Base-by-base conservation (phyloP, 2,797 vertebrate genomes). In the Protosalanx chinensis region DNA sequence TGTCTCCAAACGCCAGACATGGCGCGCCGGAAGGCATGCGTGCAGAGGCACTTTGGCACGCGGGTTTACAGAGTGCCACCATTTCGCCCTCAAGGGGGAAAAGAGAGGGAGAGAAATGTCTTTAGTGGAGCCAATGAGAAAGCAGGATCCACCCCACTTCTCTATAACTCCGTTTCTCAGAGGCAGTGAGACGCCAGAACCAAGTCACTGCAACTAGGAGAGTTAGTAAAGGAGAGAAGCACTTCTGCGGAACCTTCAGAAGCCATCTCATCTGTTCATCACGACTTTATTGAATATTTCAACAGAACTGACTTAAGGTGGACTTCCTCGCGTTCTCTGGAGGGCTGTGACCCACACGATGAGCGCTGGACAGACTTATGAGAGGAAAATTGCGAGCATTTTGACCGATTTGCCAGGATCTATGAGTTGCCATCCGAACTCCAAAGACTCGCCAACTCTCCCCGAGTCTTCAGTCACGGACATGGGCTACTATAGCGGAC, bases 401-500 rank as follows among this genome's bases (percentile, higher is more conserved):
- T 91, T 98, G 84, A 95, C 95, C 64, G 97, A 98, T 70, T 93
- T 99, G 18, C 96, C 96, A 67, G 94, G 95, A 90, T 97, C 97
- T 71, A 94, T 98, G 81, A 96, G 95, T 82, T 98, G 96, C 93
- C 96, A 99, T 84, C 94, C 96, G 27, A 93, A 89, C 80, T 95
- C 96, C 85, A 99, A 99, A 91, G 97, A 99, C 89, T 98, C 97
- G 3, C 97, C 97, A 16, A 98, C 97, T 3, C 91, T 98, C 15
- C 97, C 97, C 0, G 97, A 98, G 88, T 98, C 97, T 2, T 95
- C 97, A 0, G 95, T 98, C 85, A 98, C 97, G 53, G 97, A 99
- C 75, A 91, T 98, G 94, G 96, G 96, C 86, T 98, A 97, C 91
- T 98, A 97, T 91, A 97, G 93, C 79, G 90, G 93, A 29, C 93